These are phyloP conservation scores for Tokudaia muenninki DNA, from an alignment of 2,797 vertebrate species.

Conservation along the genomic window DNA sequence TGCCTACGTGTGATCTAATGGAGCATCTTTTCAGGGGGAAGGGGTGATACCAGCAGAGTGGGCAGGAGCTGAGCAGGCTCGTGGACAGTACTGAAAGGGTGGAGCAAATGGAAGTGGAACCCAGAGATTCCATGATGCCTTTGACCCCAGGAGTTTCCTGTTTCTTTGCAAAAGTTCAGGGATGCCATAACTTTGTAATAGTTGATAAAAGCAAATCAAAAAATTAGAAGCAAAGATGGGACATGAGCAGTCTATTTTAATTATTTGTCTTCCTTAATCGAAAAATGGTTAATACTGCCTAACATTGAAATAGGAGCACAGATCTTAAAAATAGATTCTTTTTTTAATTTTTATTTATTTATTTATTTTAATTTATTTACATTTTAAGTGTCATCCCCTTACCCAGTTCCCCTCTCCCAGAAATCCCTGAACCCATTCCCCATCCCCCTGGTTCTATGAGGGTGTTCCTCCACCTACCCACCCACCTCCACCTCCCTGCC, in stretches of 20 bases:
- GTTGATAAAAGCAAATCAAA: not conserved
- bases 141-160: not conserved
- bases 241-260: not conserved
- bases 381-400: no score
- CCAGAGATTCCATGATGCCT: not conserved
- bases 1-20: no score
- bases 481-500: no score
- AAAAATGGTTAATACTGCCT: not conserved
- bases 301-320: conserved; percentile 36
- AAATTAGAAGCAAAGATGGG: not conserved
- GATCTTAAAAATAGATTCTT: not conserved
- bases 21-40: not conserved
- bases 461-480: no score
- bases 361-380: no score
- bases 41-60: not conserved
- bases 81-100: not conserved
- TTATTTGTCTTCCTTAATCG: not conserved
- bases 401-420: no score
- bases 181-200: not conserved
- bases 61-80: not conserved
- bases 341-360: no score
- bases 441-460: no score
- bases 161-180: not conserved
- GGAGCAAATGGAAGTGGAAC: not conserved
- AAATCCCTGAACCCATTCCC: no score